These are phyloP conservation scores for Clarias laeviceps DNA, from an alignment of 2,797 vertebrate species.

Conservation along the genomic window DNA sequence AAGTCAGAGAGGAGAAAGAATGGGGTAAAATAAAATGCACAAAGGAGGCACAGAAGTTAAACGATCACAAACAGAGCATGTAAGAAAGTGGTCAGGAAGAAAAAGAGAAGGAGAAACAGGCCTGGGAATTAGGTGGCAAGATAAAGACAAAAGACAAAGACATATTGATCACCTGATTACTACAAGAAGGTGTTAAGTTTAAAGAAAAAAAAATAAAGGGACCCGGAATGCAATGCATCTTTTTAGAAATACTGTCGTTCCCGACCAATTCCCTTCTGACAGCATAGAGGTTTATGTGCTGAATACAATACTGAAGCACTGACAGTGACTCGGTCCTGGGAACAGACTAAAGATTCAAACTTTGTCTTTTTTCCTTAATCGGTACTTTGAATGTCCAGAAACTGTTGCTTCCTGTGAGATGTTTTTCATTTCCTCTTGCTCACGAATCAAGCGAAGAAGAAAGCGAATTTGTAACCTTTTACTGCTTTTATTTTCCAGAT, in stretches of 20 bases:
- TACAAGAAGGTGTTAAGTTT: neutral
- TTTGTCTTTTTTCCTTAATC: neutral
- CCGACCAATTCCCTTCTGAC: neutral
- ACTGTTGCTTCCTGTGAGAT: neutral
- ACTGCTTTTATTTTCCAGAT: neutral
- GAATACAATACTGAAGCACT: slow-evolving; percentile 23
- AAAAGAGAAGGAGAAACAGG: neutral
- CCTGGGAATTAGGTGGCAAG: neutral
- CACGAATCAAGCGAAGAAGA: neutral
- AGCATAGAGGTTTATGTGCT: neutral
- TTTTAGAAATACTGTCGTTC: neutral
- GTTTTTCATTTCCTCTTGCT: neutral
- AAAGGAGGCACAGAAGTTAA: neutral
- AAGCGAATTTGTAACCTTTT: neutral
- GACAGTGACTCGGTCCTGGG: neutral
- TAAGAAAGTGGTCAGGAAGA: neutral
- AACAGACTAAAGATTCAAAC: neutral
- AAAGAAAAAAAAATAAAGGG: neutral
- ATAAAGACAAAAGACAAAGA: neutral
- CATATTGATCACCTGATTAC: neutral
- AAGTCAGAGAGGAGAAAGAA: neutral
- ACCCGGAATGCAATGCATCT: neutral
- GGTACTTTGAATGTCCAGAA: neutral
- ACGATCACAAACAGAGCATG: neutral
- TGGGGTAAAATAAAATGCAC: neutral